Percentiles rank a stretch among this genome's conserved stretches.
phyloP scores from a whole-genome alignment of 2,113 vertebrate genomes.

The Tragelaphus buxtoni region DNA sequence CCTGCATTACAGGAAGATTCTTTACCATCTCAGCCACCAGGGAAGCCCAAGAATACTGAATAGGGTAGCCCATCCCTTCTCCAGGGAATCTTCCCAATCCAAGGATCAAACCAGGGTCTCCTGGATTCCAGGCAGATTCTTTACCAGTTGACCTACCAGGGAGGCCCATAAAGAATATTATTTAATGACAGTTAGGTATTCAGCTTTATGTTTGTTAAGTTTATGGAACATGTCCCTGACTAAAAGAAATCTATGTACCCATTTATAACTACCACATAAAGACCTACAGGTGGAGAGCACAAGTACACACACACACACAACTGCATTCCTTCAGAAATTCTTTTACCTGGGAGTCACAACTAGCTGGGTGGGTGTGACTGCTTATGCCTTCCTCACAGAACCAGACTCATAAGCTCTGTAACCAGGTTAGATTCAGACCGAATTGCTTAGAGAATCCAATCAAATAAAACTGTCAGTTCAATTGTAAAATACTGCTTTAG shows the following conservation, averaged over 20 bases:
- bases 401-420: background rate
- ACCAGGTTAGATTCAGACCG: background rate
- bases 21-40: background rate
- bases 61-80: background rate
- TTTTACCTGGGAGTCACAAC: background rate
- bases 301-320: background rate
- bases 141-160: background rate
- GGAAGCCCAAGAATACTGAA: background rate
- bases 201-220: background rate
- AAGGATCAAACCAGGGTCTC: background rate
- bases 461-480: background rate
- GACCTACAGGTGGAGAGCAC: background rate
- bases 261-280: slow-evolving; percentile 46
- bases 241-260: slow-evolving; percentile 3
- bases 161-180: background rate
- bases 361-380: background rate
- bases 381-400: background rate
- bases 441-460: background rate
- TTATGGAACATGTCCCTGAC: background rate
- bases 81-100: background rate
- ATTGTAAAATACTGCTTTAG: slow-evolving; percentile 6
- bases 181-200: background rate
- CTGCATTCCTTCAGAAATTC: background rate
- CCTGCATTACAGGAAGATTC: background rate
- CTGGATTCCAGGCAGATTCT: background rate